Evolutionary conservation across 2,113 vertebrate species (phyloP), one percentile per base, ranked within the genome.

Genomic region (Leucopsar rothschildi): DNA sequence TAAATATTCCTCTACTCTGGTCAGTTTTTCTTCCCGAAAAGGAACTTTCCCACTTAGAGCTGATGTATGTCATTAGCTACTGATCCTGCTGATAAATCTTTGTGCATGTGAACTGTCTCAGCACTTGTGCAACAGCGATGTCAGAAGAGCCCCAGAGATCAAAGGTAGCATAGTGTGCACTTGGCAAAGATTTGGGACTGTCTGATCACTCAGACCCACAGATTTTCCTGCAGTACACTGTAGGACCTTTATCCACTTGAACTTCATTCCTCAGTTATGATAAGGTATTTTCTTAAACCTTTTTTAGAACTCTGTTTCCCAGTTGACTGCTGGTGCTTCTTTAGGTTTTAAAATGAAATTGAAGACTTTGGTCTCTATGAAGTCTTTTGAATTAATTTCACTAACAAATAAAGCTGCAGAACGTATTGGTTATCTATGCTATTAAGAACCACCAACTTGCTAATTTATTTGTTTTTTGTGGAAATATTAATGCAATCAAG

Each of bases 51-150:
- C 21, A 22, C 5, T 57, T 63, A 42, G 16, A 71, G 56, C 22
- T 66, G 39, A 37, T 45, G 9, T 7, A 5, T 19, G 17, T 52
- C 27, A 12, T 37, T 24, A 66, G 37, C 50, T 71, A 14, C 35
- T 16, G 31, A 40, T 31, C 5, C 45, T 0, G 0, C 40, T 61
- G 37, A 37, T 7, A 63, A 65, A 78, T n/a, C 55, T 61, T n/a
- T 15, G 42, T 0, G 0, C 14, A 10, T 0, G 0, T 35, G 45
- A 83, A 61, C 28, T 31, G 6, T 45, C 33, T 17, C 50, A 56
- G 44, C 12, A 31, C 28, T 47, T 11, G 47, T 77, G 55, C 33
- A 25, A n/a, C 22, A 27, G 6, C 0, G 0, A 29, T 45, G 35
- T 24, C 0, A 1, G 50, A 82, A 66, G 47, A 78, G 12, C 15